Evolutionary conservation across 2,113 vertebrate species (phyloP), one percentile per base, ranked within the genome.

Genomic region (Plotosus lineatus): DNA sequence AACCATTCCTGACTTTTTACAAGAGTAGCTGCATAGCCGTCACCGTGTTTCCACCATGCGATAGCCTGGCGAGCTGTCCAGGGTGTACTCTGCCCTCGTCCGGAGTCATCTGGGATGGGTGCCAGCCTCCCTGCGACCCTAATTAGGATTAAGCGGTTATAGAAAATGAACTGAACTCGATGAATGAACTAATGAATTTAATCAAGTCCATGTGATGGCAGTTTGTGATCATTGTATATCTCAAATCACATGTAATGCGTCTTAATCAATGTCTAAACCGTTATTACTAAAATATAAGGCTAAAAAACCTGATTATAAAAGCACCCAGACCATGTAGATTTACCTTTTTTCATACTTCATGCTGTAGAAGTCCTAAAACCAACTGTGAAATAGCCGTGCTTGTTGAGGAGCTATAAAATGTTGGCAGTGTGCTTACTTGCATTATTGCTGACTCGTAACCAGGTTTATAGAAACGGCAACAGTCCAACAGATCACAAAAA

Each of bases 401-500:
- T 38, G 40, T 44, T 60, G 48, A 46, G 42, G n/a, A 15, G 21
- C 55, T 44, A 40, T 74, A 73, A 36, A 80, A n/a, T 33, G 26
- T 17, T 50, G 82, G n/a, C 55, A 79, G 38, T 46, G 40, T 36
- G 26, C 36, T 40, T 15, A 51, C n/a, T 42, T 33, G 11, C 60
- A 44, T 58, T 19, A 55, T 76, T 61, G 26, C 19, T 69, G 73
- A 80, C 46, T 19, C 46, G 28, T 63, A 51, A 68, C 66, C 63
- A 77, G 36, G 6, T 23, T 55, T 53, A 1, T 55, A 15, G 42
- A 50, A n/a, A 63, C 50, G 73, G 26, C 26, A 28, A 81, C 73
- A 78, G 75, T 81, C 79, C 66, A 72, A 33, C 38, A 55, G 51
- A 8, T 11, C 5, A 61, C 69, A 50, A 9, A 23, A 63, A 53